Base-by-base conservation (phyloP, 2,888 invertebrate species). In the Pomacea canaliculata region DNA sequence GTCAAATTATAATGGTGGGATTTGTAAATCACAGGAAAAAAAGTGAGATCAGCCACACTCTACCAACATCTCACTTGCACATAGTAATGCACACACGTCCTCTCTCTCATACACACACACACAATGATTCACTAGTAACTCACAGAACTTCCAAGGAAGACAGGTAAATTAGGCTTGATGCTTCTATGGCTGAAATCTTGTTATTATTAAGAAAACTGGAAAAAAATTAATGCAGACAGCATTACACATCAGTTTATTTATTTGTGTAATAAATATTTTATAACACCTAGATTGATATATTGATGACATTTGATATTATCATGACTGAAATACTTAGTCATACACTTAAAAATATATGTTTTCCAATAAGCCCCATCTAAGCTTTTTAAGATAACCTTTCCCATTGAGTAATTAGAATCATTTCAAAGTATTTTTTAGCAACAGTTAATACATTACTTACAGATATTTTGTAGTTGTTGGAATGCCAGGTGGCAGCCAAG, bases 121-220 rank as follows among this genome's bases (percentile, higher is more conserved):
- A 56, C 51, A 56, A 13, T 56, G 51, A 13, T 13, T 56, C 51
- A 56, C 51, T 16, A 7, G 16, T 56, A 56, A 77, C 74, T 74
- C 69, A 74, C 74, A 74, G 51, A 69, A 69, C 62, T 74, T 74
- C 74, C 16, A 74, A 48, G 4, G 69, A 60, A 62, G 49, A 62
- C 18, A 60, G 59, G 62, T 23, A 5, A 49, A n/a, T 48, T 46
- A 76, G 19, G 27, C 63, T 70, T 12, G n/a, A n/a, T 63, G 19
- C 71, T 56, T 51, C 63, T 68, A 72, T n/a, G 19, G 71, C 60
- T 51, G 71, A 60, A n/a, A 71, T 71, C 27, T 48, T 59, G 51
- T 76, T 72, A 68, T 76, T 59, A 27, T 69, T 71, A 37, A 67
- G 72, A 72, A 76, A 71, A n/a, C 71, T 76, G 67, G 46, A 76